phyloP scores from a whole-genome alignment of 2,888 invertebrate species.

The Eilema caniola region DNA sequence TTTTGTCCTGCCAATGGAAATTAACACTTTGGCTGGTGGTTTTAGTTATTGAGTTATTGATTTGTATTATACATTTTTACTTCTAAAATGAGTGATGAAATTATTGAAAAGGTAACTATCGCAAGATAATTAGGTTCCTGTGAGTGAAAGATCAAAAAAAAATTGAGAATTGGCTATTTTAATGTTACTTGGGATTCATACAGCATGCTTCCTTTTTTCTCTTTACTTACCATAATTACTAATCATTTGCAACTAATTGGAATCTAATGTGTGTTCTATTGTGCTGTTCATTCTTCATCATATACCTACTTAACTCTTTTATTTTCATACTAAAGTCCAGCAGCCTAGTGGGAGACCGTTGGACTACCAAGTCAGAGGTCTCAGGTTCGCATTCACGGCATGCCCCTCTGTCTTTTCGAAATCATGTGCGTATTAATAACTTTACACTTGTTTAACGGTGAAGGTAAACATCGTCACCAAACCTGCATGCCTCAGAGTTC shows the following conservation, averaged over 20 bases:
- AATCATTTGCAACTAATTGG: slow-evolving; percentile 5
- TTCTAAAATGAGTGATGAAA: slow-evolving; percentile 58
- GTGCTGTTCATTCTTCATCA: background rate
- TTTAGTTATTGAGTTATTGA: background rate
- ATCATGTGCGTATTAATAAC: slow-evolving; percentile 26
- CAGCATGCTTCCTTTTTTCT: slow-evolving; percentile 11
- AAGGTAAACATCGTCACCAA: slow-evolving; percentile 14
- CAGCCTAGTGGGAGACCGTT: slow-evolving; percentile 25
- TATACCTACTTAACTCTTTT: background rate
- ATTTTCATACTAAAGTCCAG: slow-evolving; percentile 23
- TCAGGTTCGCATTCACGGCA: slow-evolving; percentile 25
- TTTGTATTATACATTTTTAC: background rate
- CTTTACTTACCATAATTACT: background rate
- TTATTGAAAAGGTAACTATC: slow-evolving; percentile 54
- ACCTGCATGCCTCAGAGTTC: slow-evolving; percentile 9
- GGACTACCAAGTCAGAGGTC: slow-evolving; percentile 25
- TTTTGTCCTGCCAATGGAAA: too few species aligned
- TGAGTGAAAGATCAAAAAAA: background rate
- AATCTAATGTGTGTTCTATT: background rate
- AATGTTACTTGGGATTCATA: background rate
- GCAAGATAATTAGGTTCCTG: background rate
- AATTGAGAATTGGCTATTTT: background rate
- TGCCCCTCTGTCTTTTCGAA: slow-evolving; percentile 23
- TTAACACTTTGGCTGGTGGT: too few species aligned
- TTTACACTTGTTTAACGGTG: slow-evolving; percentile 17